phyloP scores from a whole-genome alignment of 2,113 vertebrate genomes.

The Corythornis cristatus region DNA sequence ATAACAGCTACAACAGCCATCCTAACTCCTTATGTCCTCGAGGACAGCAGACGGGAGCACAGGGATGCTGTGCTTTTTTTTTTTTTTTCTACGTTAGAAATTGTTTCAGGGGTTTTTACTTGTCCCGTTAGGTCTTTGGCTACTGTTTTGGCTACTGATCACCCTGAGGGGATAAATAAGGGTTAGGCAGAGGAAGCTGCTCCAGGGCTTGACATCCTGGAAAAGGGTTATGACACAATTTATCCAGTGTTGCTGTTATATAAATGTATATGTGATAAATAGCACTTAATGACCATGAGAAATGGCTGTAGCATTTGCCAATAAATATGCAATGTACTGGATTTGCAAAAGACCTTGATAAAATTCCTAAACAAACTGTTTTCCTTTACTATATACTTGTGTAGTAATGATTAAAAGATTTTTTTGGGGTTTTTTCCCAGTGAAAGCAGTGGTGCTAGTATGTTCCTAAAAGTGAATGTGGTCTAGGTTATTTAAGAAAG shows the following conservation, averaged over 20 bases:
- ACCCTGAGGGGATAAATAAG: not conserved
- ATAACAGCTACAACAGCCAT: fast-evolving
- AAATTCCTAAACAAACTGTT: constrained; percentile 36
- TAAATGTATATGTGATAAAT: not conserved
- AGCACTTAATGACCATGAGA: not conserved
- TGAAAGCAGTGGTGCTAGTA: not conserved
- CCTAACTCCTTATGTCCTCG: fast-evolving
- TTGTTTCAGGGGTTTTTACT: not conserved
- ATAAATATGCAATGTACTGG: not conserved
- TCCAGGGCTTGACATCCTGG: not conserved
- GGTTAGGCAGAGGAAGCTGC: not conserved
- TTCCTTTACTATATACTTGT: not conserved
- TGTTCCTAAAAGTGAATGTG: not conserved
- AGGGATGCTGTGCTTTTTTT: not conserved
- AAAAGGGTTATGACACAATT: not conserved
- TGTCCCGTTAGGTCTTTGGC: not conserved
- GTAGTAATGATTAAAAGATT: constrained; percentile 40
- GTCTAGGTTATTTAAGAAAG: constrained; percentile 42
- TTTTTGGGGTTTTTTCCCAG: not conserved
- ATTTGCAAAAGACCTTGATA: constrained; percentile 35
- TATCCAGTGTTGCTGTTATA: not conserved
- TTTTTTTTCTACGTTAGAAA: fast-evolving
- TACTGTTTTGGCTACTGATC: not conserved
- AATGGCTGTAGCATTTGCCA: constrained; percentile 20
- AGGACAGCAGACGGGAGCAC: fast-evolving